phyloP scores from a whole-genome alignment of 2,113 vertebrate genomes.

The Ibidorhyncha struthersii region DNA sequence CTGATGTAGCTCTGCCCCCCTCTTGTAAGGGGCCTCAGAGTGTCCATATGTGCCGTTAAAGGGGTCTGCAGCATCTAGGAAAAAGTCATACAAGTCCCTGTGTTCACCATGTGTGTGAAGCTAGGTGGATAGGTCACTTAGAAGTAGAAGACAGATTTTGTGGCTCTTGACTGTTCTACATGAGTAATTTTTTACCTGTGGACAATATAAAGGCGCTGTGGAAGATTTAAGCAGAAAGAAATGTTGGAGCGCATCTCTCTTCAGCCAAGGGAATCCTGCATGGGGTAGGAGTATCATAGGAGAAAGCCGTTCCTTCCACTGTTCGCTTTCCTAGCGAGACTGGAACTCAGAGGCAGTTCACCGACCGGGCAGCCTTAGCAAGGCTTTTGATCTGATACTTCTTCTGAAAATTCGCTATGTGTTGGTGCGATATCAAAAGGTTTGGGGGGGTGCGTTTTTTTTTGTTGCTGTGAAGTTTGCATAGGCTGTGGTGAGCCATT shows the following conservation, averaged over 20 bases:
- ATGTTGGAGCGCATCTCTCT: not conserved
- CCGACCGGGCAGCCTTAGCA: not conserved
- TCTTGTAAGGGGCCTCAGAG: not conserved
- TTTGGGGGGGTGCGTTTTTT: not conserved
- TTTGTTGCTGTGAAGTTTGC: not conserved
- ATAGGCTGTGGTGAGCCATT: not conserved
- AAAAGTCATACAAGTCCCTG: not conserved
- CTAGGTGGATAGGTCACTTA: not conserved
- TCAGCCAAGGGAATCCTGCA: not conserved
- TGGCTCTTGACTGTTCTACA: not conserved
- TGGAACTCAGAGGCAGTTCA: not conserved
- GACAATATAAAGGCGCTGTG: not conserved
- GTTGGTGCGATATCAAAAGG: not conserved
- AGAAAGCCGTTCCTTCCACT: not conserved
- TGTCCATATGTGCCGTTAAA: not conserved
- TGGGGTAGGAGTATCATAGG: not conserved
- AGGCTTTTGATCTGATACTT: not conserved
- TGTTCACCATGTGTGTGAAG: not conserved
- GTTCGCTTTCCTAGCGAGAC: not conserved
- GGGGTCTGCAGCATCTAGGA: not conserved
- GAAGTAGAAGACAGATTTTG: not conserved
- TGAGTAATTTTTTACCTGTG: not conserved
- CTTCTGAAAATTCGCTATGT: not conserved
- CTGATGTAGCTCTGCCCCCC: not conserved
- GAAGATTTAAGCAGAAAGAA: not conserved